Evolutionary conservation across 2,888 invertebrate genomes (phyloP), one percentile per base, ranked within the genome.

Genomic region (Ornithoptera priamus): DNA sequence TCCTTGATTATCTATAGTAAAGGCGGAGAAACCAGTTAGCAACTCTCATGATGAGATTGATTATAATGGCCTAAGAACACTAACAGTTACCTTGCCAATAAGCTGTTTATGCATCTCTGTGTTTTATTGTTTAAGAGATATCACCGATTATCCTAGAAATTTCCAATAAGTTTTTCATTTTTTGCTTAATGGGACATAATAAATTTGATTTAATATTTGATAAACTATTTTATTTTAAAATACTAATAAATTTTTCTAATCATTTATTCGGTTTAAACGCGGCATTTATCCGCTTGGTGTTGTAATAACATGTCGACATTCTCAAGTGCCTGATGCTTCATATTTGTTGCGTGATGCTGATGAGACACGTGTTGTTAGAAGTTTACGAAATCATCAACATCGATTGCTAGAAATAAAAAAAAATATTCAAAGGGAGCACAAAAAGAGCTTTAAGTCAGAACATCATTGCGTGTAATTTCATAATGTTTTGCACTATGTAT

Each of bases 221-320:
- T 50, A 17, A 4, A 18, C 50, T 18, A 18, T 2, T 50, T 15
- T 2, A 50, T 50, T 15, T 17, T 18, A 15, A 12, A 1, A 15
- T 17, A 18, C 2, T 50, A 50, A 50, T 17, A 15, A 15, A 50
- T 15, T 63, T 18, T 50, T 50, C 50, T 17, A 17, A 62, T 62
- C 17, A 30, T 17, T 1, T n/a, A 22, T 24, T 24, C 30, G 12
- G 20, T 62, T 30, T 56, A 20, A 63, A 56, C 18, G 18, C 8
- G 17, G 24, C 53, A 1, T 5, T 63, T n/a, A 63, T 36, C 56
- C n/a, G 36, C 15, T 12, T 1, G n/a, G 22, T 56, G 53, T 63
- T 56, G 63, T 63, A 56, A 63, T 56, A 22, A 53, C 24, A 36
- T 36, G 36, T 30, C 10, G 30, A 63, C 30, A 30, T 63, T 63